Evolutionary conservation across 1,140 invertebrate species (phyloP).

Genomic region (Calosoma granatense): DNA sequence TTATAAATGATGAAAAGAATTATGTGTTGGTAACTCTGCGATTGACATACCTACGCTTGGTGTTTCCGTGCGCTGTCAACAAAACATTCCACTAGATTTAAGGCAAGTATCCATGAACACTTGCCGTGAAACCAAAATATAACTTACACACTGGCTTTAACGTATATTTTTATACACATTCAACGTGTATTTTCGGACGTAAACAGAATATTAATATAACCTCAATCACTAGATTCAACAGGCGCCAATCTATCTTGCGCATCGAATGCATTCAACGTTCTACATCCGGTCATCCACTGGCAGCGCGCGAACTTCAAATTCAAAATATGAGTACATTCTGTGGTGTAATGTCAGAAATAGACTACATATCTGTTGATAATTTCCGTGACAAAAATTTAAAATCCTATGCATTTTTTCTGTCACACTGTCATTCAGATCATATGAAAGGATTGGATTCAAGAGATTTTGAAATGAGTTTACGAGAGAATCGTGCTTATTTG

Average conservation of each 20-base stretch:
- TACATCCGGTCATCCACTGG: neutral
- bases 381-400: conserved; percentile 42
- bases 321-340: conserved; percentile 47
- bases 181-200: neutral
- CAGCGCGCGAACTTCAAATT: too few species aligned
- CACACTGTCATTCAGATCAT: conserved; percentile 58
- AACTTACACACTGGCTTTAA: too few species aligned
- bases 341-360: conserved; percentile 50
- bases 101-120: neutral
- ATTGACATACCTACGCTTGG: neutral
- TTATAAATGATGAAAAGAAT: too few species aligned
- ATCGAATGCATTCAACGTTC: neutral
- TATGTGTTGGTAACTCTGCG: too few species aligned
- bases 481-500: conserved; percentile 27
- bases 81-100: neutral
- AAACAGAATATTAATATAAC: conserved; percentile 22
- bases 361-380: conserved; percentile 49
- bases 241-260: conserved; percentile 20
- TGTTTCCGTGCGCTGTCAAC: neutral
- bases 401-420: conserved; percentile 50
- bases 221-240: conserved; percentile 13
- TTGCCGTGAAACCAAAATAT: neutral
- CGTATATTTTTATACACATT: too few species aligned
- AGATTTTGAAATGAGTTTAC: conserved; percentile 21
- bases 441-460: conserved; percentile 38